Base-by-base conservation (phyloP, 2,797 vertebrate genomes). In the Sciaenops ocellatus region DNA sequence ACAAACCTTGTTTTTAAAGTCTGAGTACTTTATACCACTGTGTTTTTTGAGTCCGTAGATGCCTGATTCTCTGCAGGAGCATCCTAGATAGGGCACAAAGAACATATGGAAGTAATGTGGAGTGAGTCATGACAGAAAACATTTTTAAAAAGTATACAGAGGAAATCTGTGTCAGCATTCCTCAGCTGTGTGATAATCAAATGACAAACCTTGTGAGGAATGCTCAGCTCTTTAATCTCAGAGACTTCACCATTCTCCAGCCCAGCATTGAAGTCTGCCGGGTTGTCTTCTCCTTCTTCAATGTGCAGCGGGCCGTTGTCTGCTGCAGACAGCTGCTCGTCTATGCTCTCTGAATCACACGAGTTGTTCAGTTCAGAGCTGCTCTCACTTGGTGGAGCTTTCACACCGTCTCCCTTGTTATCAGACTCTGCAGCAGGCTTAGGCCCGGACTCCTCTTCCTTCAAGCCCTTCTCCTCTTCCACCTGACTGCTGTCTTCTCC, bases 311-410 rank as follows among this genome's bases (percentile, higher is more conserved):
- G 79, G 44, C 63, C 30, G 30, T 69, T 50, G 26, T 78, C 82
- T 8, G 26, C 85, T 8, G 85, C 86, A 18, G 84, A 75, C 60
- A 93, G 88, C 83, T 93, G 88, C 3, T 83, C 74, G 8, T 94
- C 94, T 86, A 93, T 50, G 50, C 93, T 94, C 83, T 77, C 89
- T 1, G 92, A 92, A 46, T 94, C 92, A 48, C 44, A 69, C 11
- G 93, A 90, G 77, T 80, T 66, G 79, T 90, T 85, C 68, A 76
- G 83, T 87, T 93, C 87, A 70, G 86, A 91, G 80, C 83, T 93
- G 84, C 91, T 93, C 24, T 85, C 85, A 38, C 90, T 94, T 1
- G 24, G 52, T 15, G 54, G 69, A 79, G 61, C 77, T 73, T 86
- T 82, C 71, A 76, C 82, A 4, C 4, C 73, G 0, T 88, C 85